Evolutionary conservation across 2,113 vertebrate genomes (phyloP).

Genomic region (Gadus chalcogrammus): DNA sequence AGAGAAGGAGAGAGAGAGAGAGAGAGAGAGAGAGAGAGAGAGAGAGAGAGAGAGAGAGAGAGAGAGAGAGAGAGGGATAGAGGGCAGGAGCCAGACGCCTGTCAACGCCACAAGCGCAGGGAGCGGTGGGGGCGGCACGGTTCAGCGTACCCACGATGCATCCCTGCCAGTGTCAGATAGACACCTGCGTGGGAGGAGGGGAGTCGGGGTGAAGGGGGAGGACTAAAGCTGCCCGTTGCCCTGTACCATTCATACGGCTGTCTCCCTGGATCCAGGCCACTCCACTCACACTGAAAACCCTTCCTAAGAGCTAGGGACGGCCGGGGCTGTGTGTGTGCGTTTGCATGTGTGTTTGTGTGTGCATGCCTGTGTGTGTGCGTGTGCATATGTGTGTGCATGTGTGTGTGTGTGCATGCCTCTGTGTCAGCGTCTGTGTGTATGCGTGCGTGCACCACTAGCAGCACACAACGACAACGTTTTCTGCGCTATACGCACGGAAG

Average conservation of each 20-base stretch:
- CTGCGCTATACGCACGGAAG: no score
- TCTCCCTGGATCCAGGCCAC: constrained; percentile 34
- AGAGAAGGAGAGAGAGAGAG: no score
- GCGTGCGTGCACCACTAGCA: no score
- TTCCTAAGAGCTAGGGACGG: constrained; percentile 13
- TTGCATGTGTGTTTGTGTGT: constrained; percentile 7
- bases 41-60: neutral
- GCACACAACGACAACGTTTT: no score
- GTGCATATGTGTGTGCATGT: no score
- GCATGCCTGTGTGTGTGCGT: no score
- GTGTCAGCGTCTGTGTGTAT: no score
- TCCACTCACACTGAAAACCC: constrained; percentile 12
- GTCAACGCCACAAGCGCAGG: constrained; percentile 46
- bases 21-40: no score
- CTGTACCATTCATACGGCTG: constrained; percentile 41
- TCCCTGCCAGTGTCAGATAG: constrained; percentile 45
- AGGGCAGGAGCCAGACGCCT: constrained; percentile 47
- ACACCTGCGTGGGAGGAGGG: constrained; percentile 46
- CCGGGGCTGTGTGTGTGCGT: neutral
- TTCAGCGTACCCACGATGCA: constrained; percentile 32
- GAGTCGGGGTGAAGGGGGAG: no score
- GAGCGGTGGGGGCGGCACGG: constrained; percentile 32
- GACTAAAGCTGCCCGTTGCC: constrained; percentile 20
- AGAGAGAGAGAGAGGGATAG: no score
- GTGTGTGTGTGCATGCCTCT: no score